A percentile compares a stretch with the other conserved stretches of the same genome.
These are phyloP conservation scores for Babyrousa celebensis DNA, from an alignment of 2,797 vertebrate genomes.

Conservation along the genomic window DNA sequence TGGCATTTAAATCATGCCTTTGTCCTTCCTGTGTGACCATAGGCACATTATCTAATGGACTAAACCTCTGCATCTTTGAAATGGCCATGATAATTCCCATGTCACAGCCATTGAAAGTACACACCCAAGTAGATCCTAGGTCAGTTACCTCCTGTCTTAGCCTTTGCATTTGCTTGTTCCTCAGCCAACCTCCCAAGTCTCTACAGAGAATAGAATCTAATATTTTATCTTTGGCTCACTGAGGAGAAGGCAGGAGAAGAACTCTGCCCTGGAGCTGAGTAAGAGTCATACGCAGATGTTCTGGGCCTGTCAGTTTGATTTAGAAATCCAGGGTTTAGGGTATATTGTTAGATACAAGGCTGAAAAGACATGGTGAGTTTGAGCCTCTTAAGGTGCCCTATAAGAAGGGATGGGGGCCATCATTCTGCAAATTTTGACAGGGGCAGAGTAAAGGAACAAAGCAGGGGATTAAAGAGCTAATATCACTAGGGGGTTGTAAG, in stretches of 20 bases:
- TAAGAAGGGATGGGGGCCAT: not conserved
- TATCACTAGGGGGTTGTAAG: too few species aligned
- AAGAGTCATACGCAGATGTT: not conserved
- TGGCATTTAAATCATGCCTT: not conserved
- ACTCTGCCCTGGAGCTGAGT: not conserved
- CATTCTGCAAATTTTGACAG: not conserved
- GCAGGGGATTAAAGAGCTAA: too few species aligned
- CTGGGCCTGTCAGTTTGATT: not conserved
- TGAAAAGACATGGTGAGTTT: not conserved
- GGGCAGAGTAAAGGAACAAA: too few species aligned
- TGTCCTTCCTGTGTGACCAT: not conserved
- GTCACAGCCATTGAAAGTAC: not conserved
- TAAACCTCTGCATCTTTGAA: not conserved
- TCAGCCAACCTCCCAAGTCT: not conserved
- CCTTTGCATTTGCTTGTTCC: not conserved
- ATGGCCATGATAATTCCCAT: not conserved
- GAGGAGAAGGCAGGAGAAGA: not conserved
- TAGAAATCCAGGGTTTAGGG: not conserved
- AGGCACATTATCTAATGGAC: not conserved
- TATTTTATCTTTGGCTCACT: not conserved
- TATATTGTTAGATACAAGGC: not conserved
- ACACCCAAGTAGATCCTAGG: not conserved
- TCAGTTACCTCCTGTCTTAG: not conserved
- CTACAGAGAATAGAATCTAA: not conserved
- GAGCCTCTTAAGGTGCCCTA: not conserved